These are phyloP conservation scores for Lithophane semibrunnea DNA, from an alignment of 2,888 invertebrate genomes.

Conservation along the genomic window DNA sequence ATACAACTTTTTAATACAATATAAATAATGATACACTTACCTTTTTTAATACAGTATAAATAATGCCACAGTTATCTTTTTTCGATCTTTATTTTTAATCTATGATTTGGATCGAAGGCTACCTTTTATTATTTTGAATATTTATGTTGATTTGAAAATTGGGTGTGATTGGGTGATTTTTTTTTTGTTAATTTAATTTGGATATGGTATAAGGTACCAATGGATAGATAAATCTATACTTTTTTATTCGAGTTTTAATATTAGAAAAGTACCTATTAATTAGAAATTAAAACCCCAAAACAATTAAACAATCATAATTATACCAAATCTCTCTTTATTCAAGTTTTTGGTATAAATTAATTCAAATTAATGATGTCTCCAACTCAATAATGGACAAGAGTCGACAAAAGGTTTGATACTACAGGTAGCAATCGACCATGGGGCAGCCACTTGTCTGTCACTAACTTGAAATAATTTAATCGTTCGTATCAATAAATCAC, in stretches of 20 bases:
- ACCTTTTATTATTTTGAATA: constrained; percentile 40
- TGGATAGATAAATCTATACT: neutral
- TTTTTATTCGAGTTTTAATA: neutral
- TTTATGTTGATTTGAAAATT: constrained; percentile 44
- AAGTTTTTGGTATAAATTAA: neutral
- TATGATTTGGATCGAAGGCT: constrained; percentile 50
- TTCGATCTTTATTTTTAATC: constrained; percentile 56
- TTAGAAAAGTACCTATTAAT: neutral
- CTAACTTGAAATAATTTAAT: neutral
- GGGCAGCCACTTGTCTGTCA: neutral
- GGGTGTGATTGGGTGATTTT: constrained; percentile 20
- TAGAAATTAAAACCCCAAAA: no score
- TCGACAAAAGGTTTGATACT: neutral
- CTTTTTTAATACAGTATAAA: constrained; percentile 65
- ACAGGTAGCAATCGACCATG: constrained; percentile 9
- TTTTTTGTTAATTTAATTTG: constrained; percentile 47
- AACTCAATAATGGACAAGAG: neutral
- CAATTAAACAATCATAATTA: neutral
- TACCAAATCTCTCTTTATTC: neutral
- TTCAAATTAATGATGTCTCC: neutral
- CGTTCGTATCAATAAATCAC: neutral
- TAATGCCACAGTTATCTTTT: constrained; percentile 53
- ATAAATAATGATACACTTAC: constrained; percentile 78
- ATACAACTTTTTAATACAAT: constrained; percentile 79
- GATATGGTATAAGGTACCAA: neutral